Evolutionary conservation across 2,113 vertebrate genomes (phyloP).

Genomic region (Amia ocellicauda): DNA sequence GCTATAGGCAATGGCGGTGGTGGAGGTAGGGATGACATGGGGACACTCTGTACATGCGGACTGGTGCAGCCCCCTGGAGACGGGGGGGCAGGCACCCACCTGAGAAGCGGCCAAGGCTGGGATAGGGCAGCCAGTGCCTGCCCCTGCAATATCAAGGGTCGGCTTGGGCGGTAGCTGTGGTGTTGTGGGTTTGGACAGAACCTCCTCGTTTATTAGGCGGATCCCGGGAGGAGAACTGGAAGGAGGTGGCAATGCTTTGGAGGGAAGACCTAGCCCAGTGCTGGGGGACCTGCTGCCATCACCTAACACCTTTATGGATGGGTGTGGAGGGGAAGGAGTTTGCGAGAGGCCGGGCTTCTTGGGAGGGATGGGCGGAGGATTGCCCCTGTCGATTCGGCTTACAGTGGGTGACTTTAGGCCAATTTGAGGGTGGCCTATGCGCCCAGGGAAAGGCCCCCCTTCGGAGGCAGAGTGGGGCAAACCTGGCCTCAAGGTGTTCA

Average conservation of each 20-base stretch:
- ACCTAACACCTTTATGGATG: constrained; percentile 82
- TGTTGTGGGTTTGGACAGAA: constrained; percentile 74
- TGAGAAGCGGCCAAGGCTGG: constrained; percentile 96
- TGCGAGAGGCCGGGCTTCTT: constrained; percentile 98
- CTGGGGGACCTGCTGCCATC: constrained; percentile 79
- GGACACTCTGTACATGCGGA: constrained; percentile 90
- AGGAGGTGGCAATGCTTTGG: constrained; percentile 66
- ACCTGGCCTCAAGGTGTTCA: constrained; percentile 61
- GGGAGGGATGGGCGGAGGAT: constrained; percentile 95
- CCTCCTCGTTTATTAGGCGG: constrained; percentile 77
- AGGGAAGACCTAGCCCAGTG: constrained; percentile 71
- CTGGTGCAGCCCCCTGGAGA: constrained; percentile 71
- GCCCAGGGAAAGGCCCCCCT: constrained; percentile 68
- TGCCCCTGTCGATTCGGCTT: constrained; percentile 90
- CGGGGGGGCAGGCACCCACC: constrained; percentile 89
- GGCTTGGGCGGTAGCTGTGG: constrained; percentile 98
- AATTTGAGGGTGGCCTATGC: constrained; percentile 61
- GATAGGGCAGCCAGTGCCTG: constrained; percentile 75
- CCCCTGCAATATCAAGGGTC: constrained; percentile 87
- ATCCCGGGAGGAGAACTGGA: constrained; percentile 70
- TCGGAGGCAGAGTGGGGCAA: constrained; percentile 55
- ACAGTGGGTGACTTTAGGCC: constrained; percentile 83
- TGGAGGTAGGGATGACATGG: constrained; percentile 73
- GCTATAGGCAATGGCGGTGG: constrained; percentile 79
- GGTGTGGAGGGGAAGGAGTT: constrained; percentile 89